A percentile compares a stretch with the other conserved stretches of the same genome.
Evolutionary conservation across 2,797 vertebrate species (phyloP).

Genomic region (Myripristis murdjan): DNA sequence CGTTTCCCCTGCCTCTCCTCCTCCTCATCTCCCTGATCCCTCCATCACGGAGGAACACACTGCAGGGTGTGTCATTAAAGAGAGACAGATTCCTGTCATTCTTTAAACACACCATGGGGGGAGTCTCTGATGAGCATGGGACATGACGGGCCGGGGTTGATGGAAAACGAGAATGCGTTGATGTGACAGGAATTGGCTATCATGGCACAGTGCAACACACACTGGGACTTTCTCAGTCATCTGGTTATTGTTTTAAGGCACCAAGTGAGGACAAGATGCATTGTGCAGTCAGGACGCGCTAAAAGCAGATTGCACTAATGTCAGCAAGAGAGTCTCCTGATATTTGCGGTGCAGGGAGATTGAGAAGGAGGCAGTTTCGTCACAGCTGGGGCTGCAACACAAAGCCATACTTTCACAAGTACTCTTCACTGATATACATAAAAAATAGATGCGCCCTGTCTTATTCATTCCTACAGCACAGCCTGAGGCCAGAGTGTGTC

Average conservation of each 20-base stretch:
- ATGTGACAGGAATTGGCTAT: background rate
- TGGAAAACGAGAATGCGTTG: background rate
- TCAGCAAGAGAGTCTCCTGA: background rate
- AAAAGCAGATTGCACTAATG: background rate
- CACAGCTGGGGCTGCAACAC: background rate
- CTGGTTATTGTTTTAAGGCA: background rate
- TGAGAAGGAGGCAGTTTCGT: background rate
- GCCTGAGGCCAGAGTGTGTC: background rate
- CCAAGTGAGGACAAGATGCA: background rate
- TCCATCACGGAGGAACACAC: background rate
- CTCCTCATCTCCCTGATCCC: background rate
- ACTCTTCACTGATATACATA: background rate
- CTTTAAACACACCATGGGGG: constrained; percentile 4
- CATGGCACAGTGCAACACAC: background rate
- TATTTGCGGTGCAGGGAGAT: background rate
- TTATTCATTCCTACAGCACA: background rate
- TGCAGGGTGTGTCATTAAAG: constrained; percentile 18
- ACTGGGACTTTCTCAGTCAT: background rate
- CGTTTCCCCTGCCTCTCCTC: background rate
- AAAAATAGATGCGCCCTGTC: background rate
- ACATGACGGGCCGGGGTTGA: background rate
- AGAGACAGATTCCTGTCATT: background rate
- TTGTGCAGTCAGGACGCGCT: background rate
- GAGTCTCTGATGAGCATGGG: background rate
- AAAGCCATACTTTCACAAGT: background rate